phyloP scores from a whole-genome alignment of 1,140 invertebrate species.

The Caligus rogercresseyi region DNA sequence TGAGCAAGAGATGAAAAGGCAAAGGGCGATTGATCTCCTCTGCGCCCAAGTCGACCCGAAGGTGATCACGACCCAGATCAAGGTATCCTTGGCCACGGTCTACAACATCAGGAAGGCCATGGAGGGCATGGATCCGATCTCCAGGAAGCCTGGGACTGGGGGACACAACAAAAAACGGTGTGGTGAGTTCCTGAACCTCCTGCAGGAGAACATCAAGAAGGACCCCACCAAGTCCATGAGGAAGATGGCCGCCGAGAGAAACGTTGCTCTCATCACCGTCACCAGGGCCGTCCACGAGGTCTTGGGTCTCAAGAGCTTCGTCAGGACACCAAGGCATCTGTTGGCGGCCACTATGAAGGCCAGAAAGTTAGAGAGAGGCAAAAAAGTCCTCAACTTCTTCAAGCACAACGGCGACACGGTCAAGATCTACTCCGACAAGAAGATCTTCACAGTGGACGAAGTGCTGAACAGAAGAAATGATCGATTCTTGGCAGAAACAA shows the following conservation, averaged over 20 bases:
- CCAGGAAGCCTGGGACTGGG: too few relatives aligned
- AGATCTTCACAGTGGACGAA: conserved; percentile 1
- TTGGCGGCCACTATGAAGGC: not conserved
- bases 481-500: not conserved
- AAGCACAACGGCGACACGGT: not conserved
- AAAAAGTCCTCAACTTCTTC: conserved; percentile 1
- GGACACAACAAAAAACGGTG: too few relatives aligned
- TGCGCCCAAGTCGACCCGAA: too few relatives aligned
- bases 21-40: too few relatives aligned
- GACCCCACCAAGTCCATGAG: not conserved
- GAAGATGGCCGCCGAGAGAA: not conserved
- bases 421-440: conserved; percentile 6
- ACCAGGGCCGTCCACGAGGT: not conserved
- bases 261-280: not conserved
- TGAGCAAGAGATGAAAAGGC: too few relatives aligned
- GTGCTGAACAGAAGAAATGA: not conserved
- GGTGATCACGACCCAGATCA: too few relatives aligned
- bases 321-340: not conserved
- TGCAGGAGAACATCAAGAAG: not conserved
- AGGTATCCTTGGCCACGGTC: too few relatives aligned
- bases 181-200: too few relatives aligned
- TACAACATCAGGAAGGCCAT: too few relatives aligned
- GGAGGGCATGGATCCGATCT: too few relatives aligned
- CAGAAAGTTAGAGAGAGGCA: not conserved
- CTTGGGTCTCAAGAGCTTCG: not conserved